phyloP scores from a whole-genome alignment of 2,888 invertebrate species.

The Melanargia galathea region DNA sequence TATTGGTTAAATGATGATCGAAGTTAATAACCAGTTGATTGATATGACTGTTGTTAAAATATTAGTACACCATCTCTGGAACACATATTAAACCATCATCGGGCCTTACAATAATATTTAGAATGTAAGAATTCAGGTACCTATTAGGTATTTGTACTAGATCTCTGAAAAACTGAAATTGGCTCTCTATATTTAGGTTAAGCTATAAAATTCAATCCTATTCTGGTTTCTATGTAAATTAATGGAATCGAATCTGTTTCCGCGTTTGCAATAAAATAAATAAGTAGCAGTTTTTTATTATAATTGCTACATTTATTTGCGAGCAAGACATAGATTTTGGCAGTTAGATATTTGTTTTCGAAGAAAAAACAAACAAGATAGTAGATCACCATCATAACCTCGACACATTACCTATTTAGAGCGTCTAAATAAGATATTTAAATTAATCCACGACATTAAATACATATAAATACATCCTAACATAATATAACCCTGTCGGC shows the following conservation, averaged over 20 bases:
- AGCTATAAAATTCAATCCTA: background rate
- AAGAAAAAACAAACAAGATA: background rate
- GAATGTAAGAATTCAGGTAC: too few species aligned
- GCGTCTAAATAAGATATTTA: conserved; percentile 15
- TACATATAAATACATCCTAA: conserved; percentile 21
- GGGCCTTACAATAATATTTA: background rate
- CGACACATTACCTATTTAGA: conserved; percentile 26
- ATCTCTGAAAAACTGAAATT: background rate
- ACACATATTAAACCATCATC: background rate
- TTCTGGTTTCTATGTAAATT: background rate
- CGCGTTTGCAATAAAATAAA: background rate
- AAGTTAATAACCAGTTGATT: too few species aligned
- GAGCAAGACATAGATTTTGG: too few species aligned
- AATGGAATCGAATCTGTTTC: background rate
- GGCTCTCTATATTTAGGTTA: background rate
- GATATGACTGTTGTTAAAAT: too few species aligned
- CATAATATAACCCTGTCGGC: background rate
- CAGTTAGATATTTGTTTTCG: background rate
- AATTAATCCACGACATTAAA: conserved; percentile 16
- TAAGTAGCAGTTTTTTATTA: background rate
- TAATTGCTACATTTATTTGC: background rate
- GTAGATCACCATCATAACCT: conserved; percentile 23
- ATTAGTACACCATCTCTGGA: too few species aligned
- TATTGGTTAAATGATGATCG: too few species aligned
- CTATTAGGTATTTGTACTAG: too few species aligned